phyloP scores from a whole-genome alignment of 1,140 invertebrate species.

The Penaeus japonicus region DNA sequence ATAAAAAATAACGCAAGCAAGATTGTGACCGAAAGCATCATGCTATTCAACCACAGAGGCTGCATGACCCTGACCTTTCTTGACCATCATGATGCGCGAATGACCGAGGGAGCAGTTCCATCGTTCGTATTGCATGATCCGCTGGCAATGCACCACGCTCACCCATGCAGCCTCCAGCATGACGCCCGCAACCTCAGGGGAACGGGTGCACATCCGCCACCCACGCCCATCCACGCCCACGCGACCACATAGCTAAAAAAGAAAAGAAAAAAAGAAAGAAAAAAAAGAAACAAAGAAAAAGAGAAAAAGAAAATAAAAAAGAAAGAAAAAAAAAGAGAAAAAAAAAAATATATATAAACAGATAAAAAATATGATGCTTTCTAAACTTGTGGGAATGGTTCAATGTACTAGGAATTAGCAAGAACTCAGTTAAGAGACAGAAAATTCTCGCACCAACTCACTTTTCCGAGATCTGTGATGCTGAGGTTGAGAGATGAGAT shows the following conservation, averaged over 20 bases:
- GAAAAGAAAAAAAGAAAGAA: neutral
- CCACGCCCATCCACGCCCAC: constrained; percentile 31
- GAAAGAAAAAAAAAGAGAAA: too few relatives aligned
- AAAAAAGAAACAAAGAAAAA: neutral
- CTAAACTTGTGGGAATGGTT: neutral
- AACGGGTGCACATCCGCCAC: constrained; percentile 2
- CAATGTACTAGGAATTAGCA: neutral
- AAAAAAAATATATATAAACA: too few relatives aligned
- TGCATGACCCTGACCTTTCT: constrained; percentile 31
- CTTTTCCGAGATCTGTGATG: neutral
- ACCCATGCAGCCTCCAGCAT: constrained; percentile 49
- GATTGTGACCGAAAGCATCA: too few relatives aligned
- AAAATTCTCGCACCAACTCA: neutral
- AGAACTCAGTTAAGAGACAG: neutral
- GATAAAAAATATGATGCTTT: too few relatives aligned
- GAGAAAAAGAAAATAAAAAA: too few relatives aligned
- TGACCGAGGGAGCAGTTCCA: constrained; percentile 50
- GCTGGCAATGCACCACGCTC: constrained; percentile 23
- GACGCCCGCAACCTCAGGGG: constrained; percentile 27
- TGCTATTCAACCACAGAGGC: neutral
- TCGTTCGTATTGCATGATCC: constrained; percentile 26
- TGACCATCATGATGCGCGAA: constrained; percentile 21
- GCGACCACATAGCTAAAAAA: constrained; percentile 17
- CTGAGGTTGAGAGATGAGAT: neutral
- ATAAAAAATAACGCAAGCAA: too few relatives aligned